A percentile compares a stretch with the other conserved stretches of the same genome.
Evolutionary conservation across 2,888 invertebrate genomes (phyloP).

Genomic region (Habroteleia sp.): DNA sequence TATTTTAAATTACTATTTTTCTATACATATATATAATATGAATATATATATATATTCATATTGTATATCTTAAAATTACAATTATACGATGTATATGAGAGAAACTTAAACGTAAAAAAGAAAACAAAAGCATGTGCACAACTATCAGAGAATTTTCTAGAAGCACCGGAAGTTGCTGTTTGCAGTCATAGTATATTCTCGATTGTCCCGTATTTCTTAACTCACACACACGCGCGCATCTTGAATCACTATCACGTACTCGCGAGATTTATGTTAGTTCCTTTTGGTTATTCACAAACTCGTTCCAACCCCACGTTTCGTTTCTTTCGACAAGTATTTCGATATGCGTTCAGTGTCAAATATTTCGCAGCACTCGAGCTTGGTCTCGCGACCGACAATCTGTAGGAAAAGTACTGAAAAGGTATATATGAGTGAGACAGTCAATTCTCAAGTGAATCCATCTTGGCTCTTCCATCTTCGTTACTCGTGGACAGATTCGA

Average conservation of each 20-base stretch:
- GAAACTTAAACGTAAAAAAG: constrained; percentile 38
- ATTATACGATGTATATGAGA: constrained; percentile 36
- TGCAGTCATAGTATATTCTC: constrained; percentile 45
- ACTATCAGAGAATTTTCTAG: constrained; percentile 46
- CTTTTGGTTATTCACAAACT: constrained; percentile 53
- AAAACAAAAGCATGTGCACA: constrained; percentile 36
- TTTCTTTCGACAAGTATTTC: constrained; percentile 37
- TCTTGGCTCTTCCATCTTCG: constrained; percentile 59
- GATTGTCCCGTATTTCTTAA: constrained; percentile 50
- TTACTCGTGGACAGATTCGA: constrained; percentile 68
- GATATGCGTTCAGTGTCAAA: constrained; percentile 46
- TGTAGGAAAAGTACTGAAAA: constrained; percentile 68
- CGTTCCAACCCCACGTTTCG: constrained; percentile 45
- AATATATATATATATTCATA: too few species aligned
- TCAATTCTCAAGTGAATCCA: constrained; percentile 51
- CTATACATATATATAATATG: too few species aligned
- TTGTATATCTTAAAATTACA: neutral
- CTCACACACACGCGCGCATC: constrained; percentile 29
- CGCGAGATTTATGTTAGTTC: constrained; percentile 52
- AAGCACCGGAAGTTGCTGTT: constrained; percentile 58
- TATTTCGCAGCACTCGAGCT: constrained; percentile 54
- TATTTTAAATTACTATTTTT: too few species aligned
- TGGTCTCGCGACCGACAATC: constrained; percentile 56
- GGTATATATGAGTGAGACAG: constrained; percentile 46
- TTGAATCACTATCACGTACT: constrained; percentile 54